phyloP scores from a whole-genome alignment of 2,888 invertebrate species.

The Dicycla oo region DNA sequence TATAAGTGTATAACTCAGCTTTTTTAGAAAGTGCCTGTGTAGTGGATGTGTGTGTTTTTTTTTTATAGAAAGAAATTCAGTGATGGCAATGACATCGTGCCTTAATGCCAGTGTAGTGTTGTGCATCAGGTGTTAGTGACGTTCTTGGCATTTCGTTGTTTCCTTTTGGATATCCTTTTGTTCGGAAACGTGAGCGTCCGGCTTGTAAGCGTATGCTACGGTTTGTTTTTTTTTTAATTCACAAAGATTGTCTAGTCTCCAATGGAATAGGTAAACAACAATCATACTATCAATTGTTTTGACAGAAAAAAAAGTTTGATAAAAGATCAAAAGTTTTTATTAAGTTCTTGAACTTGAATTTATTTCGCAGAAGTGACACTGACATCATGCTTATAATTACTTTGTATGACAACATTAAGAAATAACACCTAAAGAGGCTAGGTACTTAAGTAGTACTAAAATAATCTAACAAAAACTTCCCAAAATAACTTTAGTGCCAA shows the following conservation, averaged over 20 bases:
- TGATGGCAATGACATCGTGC: conserved; percentile 70
- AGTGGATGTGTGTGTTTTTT: conserved; percentile 69
- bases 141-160: conserved; percentile 75
- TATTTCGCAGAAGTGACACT: conserved; percentile 7
- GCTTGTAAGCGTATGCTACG: conserved; percentile 66
- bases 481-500: not conserved
- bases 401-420: conserved; percentile 8
- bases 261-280: conserved; percentile 19
- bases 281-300: not conserved
- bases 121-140: conserved; percentile 72
- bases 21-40: conserved; percentile 76
- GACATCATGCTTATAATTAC: conserved; percentile 29
- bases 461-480: not conserved
- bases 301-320: not conserved
- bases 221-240: conserved; percentile 66
- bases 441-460: conserved; percentile 46
- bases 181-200: conserved; percentile 70
- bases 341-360: conserved; percentile 26
- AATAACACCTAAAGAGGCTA: conserved; percentile 8
- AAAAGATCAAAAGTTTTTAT: conserved; percentile 20
- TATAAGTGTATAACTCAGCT: conserved; percentile 38
- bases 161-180: conserved; percentile 76
- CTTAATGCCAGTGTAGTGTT: conserved; percentile 67
- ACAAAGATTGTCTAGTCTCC: conserved; percentile 69
- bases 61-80: conserved; percentile 52